A percentile compares a stretch with the other conserved stretches of the same genome.
Conservation (phyloP, 2,797 vertebrate genomes). For the Silurus aristotelis region DNA sequence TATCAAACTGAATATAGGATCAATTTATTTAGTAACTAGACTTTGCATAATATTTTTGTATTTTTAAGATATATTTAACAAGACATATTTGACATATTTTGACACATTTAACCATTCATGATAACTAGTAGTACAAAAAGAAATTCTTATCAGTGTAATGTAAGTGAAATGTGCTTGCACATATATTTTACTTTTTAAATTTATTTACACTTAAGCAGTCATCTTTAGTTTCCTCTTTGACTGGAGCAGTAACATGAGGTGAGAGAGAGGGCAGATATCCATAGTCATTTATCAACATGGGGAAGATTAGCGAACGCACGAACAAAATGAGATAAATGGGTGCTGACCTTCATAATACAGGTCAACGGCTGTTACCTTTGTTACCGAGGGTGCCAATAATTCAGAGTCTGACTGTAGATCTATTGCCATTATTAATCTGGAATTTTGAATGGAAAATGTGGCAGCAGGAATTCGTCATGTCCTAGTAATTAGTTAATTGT, state of each 20-base stretch:
- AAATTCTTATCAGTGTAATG: background rate
- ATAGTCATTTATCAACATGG: background rate
- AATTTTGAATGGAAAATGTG: background rate
- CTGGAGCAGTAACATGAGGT: background rate
- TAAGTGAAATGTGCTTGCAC: background rate
- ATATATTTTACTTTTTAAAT: background rate
- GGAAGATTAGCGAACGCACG: background rate
- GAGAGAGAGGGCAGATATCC: background rate
- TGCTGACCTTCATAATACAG: background rate
- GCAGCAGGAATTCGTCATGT: background rate
- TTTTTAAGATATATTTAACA: background rate
- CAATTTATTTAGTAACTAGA: no score
- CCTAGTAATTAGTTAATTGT: background rate
- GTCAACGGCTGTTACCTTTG: background rate
- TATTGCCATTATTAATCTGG: background rate
- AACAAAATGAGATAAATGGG: background rate
- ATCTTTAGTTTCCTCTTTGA: background rate
- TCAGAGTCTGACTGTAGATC: background rate
- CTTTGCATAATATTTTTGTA: no score
- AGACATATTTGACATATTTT: background rate
- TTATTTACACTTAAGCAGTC: background rate
- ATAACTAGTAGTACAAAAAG: background rate
- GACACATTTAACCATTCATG: no score
- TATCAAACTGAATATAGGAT: background rate
- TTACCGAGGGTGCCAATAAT: background rate